Conservation (phyloP, 1,140 invertebrate genomes). For the Adoxophyes honmai region DNA sequence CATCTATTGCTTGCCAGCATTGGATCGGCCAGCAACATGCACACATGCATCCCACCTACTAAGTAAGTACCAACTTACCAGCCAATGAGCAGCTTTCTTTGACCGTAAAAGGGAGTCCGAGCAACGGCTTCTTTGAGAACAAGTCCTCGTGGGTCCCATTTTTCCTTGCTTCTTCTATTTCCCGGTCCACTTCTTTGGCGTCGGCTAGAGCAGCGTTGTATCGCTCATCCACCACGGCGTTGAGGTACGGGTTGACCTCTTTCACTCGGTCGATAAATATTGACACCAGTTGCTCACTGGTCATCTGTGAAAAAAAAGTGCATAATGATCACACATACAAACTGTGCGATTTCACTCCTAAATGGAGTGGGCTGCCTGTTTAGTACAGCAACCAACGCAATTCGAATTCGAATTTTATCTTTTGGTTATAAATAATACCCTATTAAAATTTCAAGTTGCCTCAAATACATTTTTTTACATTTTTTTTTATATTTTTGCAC, state of each 20-base stretch:
- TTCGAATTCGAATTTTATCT: no score
- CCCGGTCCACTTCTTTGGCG: constrained; percentile 79
- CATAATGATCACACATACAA: neutral
- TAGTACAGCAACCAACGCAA: no score
- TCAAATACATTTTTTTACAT: no score
- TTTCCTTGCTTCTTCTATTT: constrained; percentile 73
- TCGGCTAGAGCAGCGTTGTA: constrained; percentile 84
- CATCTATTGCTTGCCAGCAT: no score
- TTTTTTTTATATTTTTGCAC: no score
- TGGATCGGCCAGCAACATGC: no score
- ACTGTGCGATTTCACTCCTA: no score
- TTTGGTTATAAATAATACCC: no score
- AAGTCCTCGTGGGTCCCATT: constrained; percentile 44
- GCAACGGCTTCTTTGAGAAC: constrained; percentile 79
- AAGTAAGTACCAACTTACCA: constrained; percentile 70
- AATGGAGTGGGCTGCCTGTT: no score
- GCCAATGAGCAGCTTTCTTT: constrained; percentile 85
- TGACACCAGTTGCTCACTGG: constrained; percentile 80
- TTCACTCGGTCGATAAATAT: constrained; percentile 83
- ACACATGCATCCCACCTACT: neutral
- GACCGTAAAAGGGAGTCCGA: constrained; percentile 88
- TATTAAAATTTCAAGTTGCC: no score
- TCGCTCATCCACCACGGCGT: constrained; percentile 86
- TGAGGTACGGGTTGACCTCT: constrained; percentile 84
- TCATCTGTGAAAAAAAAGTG: constrained; percentile 62